Evolutionary conservation across 2,888 invertebrate species (phyloP).

Genomic region (Colostygia pectinataria): DNA sequence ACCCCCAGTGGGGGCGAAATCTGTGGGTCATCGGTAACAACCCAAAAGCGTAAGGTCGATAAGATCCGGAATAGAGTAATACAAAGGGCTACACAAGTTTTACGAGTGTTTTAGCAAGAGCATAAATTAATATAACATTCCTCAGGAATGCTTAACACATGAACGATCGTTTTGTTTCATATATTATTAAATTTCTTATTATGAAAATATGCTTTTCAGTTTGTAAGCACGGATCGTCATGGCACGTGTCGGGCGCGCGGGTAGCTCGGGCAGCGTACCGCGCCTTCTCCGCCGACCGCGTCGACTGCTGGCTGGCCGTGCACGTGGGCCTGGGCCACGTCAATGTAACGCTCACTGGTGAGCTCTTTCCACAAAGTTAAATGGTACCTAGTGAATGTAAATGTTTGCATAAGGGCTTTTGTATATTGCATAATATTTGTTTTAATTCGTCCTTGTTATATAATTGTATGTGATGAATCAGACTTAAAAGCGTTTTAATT

Average conservation of each 20-base stretch:
- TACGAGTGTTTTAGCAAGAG: too few species aligned
- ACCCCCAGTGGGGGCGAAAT: too few species aligned
- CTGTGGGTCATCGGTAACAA: too few species aligned
- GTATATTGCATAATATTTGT: slow-evolving; percentile 17
- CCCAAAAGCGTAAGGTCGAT: too few species aligned
- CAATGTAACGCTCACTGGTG: slow-evolving; percentile 97
- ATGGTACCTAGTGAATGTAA: slow-evolving; percentile 39
- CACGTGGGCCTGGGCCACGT: slow-evolving; percentile 96
- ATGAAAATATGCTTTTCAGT: slow-evolving; percentile 81
- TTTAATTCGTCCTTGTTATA: background rate
- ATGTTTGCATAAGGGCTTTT: slow-evolving; percentile 38
- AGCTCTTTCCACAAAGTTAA: slow-evolving; percentile 45
- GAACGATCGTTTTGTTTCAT: too few species aligned
- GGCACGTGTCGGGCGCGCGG: slow-evolving; percentile 95
- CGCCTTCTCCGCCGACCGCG: slow-evolving; percentile 94
- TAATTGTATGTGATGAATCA: slow-evolving; percentile 1
- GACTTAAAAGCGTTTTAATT: background rate
- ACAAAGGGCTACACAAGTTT: too few species aligned
- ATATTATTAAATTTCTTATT: background rate
- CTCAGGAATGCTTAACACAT: too few species aligned
- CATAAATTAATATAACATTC: too few species aligned
- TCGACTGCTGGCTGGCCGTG: slow-evolving; percentile 94
- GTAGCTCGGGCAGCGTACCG: slow-evolving; percentile 90
- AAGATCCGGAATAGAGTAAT: too few species aligned
- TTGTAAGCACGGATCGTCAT: slow-evolving; percentile 94